Conservation (phyloP, 1,140 invertebrate species). For the Drosophila burlai region DNA sequence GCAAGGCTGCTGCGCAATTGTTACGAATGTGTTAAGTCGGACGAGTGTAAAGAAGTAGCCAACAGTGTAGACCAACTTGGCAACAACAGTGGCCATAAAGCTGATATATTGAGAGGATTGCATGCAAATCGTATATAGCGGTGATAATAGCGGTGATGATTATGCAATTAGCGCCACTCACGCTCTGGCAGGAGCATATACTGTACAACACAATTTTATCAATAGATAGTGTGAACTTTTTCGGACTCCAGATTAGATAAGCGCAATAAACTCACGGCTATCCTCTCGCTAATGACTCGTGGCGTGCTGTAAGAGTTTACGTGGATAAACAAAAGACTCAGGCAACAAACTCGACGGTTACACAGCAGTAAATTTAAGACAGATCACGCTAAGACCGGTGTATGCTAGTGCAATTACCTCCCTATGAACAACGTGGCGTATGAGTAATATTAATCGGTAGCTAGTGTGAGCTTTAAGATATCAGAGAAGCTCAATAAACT, state of each 20-base stretch:
- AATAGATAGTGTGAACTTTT: constrained; percentile 20
- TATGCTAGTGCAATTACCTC: background rate
- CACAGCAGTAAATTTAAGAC: constrained; percentile 6
- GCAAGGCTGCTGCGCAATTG: constrained; percentile 74
- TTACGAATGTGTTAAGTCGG: constrained; percentile 78
- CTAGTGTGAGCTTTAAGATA: constrained; percentile 1
- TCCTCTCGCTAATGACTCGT: constrained; percentile 47
- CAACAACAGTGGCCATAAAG: constrained; percentile 25
- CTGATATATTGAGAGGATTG: constrained; percentile 29
- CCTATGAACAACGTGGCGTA: constrained; percentile 22
- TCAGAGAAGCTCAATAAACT: constrained; percentile 51
- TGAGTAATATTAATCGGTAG: constrained; percentile 51
- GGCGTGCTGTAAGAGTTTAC: constrained; percentile 19
- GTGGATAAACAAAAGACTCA: constrained; percentile 16
- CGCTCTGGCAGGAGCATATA: background rate
- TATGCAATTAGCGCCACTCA: constrained; percentile 70
- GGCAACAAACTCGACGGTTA: constrained; percentile 13
- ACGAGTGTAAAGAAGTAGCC: constrained; percentile 61
- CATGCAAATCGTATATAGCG: constrained; percentile 68
- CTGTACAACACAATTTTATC: constrained; percentile 19
- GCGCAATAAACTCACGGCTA: constrained; percentile 12
- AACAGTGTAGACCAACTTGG: constrained; percentile 18
- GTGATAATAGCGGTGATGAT: constrained; percentile 54
- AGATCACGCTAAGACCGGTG: constrained; percentile 1
- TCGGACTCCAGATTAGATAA: constrained; percentile 38